Base-by-base conservation (phyloP, 2,113 vertebrate species). In the Nothocercus nigrocapillus region DNA sequence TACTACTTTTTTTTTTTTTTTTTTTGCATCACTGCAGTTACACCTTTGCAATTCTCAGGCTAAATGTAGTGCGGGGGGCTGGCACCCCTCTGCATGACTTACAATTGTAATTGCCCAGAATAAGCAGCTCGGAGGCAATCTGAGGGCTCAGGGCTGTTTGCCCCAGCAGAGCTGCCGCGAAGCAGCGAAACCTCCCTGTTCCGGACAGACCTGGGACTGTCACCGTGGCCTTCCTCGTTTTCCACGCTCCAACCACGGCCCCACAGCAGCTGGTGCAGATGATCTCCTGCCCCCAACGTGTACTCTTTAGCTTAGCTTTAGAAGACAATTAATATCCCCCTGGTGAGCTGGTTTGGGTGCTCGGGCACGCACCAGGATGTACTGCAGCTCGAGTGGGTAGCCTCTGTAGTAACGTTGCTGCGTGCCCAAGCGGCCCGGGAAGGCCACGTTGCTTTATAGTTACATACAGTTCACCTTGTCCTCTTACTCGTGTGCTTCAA, bases 1-100 rank as follows among this genome's bases (percentile, higher is more conserved):
- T 92, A n/a, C 42, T 45, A 44, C 49, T 40, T 78, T 45, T n/a
- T 18, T 45, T 45, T 18, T 54, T 72, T 53, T 68, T 87, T 77
- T 68, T 64, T 70, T 56, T 28, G 1, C 24, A 47, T 38, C 66
- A 69, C 62, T 86, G 85, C 83, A 76, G 47, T 90, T 93, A n/a
- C 56, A 90, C 92, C 83, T 96, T 86, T 82, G 40, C 85, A 94
- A 30, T 91, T 86, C 73, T 81, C 58, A 36, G 45, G 32, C 58
- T 82, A 75, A 86, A 42, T 68, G 69, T 40, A 68, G 67, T 7
- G 1, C 67, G 36, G 74, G 58, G 75, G 36, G 88, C 63, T 91
- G 82, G 72, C 85, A 88, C 14, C 11, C 38, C 56, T 13, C 85
- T 85, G 64, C 79, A 61, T 8, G 17, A 75, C 76, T 88, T 90